phyloP scores from a whole-genome alignment of 2,888 invertebrate genomes.

The Melanargia galathea region DNA sequence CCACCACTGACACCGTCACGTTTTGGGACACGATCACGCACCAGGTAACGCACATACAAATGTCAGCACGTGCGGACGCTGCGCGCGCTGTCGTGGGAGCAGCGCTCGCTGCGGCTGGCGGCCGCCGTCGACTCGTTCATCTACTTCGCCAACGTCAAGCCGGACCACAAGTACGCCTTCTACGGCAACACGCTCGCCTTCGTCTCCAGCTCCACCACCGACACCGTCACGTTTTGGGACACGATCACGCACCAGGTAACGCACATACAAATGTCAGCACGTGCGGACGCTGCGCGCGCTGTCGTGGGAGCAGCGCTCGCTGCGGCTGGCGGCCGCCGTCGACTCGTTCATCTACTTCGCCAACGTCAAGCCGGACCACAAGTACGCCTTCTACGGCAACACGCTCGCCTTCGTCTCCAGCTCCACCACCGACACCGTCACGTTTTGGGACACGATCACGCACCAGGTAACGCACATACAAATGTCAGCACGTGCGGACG shows the following conservation, averaged over 20 bases:
- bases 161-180: constrained; percentile 97
- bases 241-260: constrained; percentile 90
- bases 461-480: constrained; percentile 89
- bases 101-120: too few relatives aligned
- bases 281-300: constrained; percentile 92
- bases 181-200: constrained; percentile 97
- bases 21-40: too few relatives aligned
- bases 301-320: constrained; percentile 97
- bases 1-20: too few relatives aligned
- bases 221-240: constrained; percentile 96
- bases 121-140: constrained; percentile 98
- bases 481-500: constrained; percentile 87
- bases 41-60: too few relatives aligned
- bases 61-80: too few relatives aligned
- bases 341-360: constrained; percentile 99
- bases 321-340: constrained; percentile 95
- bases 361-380: constrained; percentile 97
- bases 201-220: constrained; percentile 86
- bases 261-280: constrained; percentile 85
- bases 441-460: constrained; percentile 96
- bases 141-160: constrained; percentile 98
- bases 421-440: constrained; percentile 90
- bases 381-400: constrained; percentile 97
- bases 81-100: too few relatives aligned
- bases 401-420: constrained; percentile 92